Evolutionary conservation across 2,113 vertebrate species (phyloP), one percentile per base, ranked within the genome.

Genomic region (Ochotona princeps): DNA sequence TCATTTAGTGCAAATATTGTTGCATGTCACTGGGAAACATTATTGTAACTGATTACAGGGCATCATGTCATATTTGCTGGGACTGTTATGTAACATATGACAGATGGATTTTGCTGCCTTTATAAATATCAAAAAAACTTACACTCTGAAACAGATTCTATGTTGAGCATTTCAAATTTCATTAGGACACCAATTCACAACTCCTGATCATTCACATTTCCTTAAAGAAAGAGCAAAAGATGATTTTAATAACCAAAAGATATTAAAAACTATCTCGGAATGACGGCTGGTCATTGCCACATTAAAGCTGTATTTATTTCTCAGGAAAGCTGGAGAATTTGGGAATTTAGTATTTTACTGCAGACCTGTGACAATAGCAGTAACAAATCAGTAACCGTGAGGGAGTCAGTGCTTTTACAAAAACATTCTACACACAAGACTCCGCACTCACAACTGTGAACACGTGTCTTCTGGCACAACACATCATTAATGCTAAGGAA

Each of bases 11-110:
- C 75, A 84, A 93, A 88, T 84, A 85, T 57, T 73, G 78, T 81
- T 88, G 54, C 13, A 66, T 92, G 90, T 73, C 21, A 84, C 28
- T 94, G 35, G 89, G 61, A 84, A 92, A 90, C 69, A 89, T 83
- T 83, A 86, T 72, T 91, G 21, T 85, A 82, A 85, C 35, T 90
- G 35, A 84, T 84, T 57, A 76, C 5, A 14, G 26, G 32, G n/a
- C 44, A 2, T 83, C 91, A 80, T 49, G 30, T 87, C 54, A 95
- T 49, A 49, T 15, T 4, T 79, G 32, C n/a, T 44, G 23, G 49
- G 47, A 21, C 6, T 89, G 20, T 72, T 69, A 75, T 17, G 1
- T 74, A 90, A 93, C 38, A 75, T 11, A 88, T 28, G 28, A 74
- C 57, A 70, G 2, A 72, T 28, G 7, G 20, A 79, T 21, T 51